Conservation (phyloP, 2,888 invertebrate species). For the Anarsia innoxiella region DNA sequence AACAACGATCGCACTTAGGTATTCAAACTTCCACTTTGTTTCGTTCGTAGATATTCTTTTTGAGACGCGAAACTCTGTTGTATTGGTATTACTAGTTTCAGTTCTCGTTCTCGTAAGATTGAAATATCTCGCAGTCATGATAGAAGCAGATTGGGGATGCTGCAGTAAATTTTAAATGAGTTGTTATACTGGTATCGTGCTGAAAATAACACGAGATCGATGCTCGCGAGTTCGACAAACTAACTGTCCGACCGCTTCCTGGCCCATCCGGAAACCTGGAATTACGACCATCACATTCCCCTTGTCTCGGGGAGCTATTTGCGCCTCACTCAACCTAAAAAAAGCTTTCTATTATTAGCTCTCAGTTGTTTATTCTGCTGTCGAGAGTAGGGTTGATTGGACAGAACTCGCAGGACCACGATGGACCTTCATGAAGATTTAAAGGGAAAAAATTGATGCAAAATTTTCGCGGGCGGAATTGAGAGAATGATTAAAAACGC, state of each 20-base stretch:
- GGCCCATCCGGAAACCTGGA: conserved; percentile 11
- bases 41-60: too few relatives aligned
- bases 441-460: conserved; percentile 18
- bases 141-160: conserved; percentile 4
- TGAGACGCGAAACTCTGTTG: too few relatives aligned
- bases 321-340: conserved; percentile 7
- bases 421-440: background rate
- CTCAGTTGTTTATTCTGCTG: conserved; percentile 9
- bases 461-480: too few relatives aligned
- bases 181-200: conserved; percentile 39
- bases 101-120: background rate
- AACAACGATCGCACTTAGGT: too few relatives aligned
- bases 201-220: conserved; percentile 62
- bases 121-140: conserved; percentile 5
- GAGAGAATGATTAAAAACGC: conserved; percentile 47
- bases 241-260: conserved; percentile 2
- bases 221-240: conserved; percentile 25
- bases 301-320: conserved; percentile 10
- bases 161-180: conserved; percentile 51
- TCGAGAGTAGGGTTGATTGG: background rate
- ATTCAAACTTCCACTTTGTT: too few relatives aligned
- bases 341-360: conserved; percentile 13
- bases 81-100: too few relatives aligned
- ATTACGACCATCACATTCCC: conserved; percentile 10
- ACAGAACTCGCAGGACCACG: conserved; percentile 6